Conservation (phyloP, 2,113 vertebrate genomes). For the rabbit (Oryctolagus cuniculus) region mOryCun1.1 NC_091433.1:40076501-40077000, state of each 20-base stretch:
- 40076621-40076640: constrained; percentile 71
- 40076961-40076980: constrained; percentile 53
- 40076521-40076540: constrained; percentile 66
- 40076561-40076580: constrained; percentile 59
- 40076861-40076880: not conserved
- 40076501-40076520: constrained; percentile 68
- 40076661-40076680: not conserved
- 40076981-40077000: not conserved
- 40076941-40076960: not conserved
- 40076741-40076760: constrained; percentile 33
- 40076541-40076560: constrained; percentile 64
- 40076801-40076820: not conserved
- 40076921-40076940: constrained; percentile 58
- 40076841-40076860: not conserved
- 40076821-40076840: not conserved
- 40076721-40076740: constrained; percentile 56
- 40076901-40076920: constrained; percentile 15
- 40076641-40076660: constrained; percentile 71
- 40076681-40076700: constrained; percentile 20
- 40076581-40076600: constrained; percentile 67
- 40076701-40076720: constrained; percentile 63
- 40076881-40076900: constrained; percentile 20
- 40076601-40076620: constrained; percentile 55
- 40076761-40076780: not conserved
- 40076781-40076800: not conserved